These are phyloP conservation scores for Momotus momota DNA, from an alignment of 2,797 vertebrate species.

Conservation along the genomic window DNA sequence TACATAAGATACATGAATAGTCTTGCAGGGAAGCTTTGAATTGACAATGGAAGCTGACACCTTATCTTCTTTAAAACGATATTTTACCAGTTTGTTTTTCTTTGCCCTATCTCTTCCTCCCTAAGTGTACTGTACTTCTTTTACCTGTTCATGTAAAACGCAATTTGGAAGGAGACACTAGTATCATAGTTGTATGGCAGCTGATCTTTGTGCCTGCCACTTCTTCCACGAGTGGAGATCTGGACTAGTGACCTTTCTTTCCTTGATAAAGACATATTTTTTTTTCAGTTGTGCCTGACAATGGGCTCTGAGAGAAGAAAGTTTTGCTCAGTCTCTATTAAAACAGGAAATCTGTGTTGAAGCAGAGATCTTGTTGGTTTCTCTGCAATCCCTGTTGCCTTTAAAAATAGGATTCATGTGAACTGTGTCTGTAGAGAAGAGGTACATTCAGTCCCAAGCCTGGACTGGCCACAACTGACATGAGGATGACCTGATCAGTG, in stretches of 20 bases:
- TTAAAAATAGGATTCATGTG: not conserved
- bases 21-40: not conserved
- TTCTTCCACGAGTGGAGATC: not conserved
- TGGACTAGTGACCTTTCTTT: not conserved
- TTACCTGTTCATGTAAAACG: not conserved
- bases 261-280: not conserved
- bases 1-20: not conserved
- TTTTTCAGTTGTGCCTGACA: not conserved
- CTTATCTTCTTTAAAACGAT: not conserved
- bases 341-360: not conserved
- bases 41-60: not conserved
- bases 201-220: not conserved
- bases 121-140: not conserved
- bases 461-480: not conserved
- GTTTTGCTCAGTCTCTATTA: not conserved
- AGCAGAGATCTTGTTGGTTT: not conserved
- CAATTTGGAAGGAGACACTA: not conserved
- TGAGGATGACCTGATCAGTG: not conserved
- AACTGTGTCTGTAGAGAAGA: not conserved
- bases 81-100: not conserved
- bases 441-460: not conserved
- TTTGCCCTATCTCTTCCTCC: not conserved
- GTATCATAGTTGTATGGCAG: accelerated
- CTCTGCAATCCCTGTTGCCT: not conserved
- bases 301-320: not conserved